Base-by-base conservation (phyloP, 2,797 vertebrate genomes). In the Leontocebus nigricollis region DNA sequence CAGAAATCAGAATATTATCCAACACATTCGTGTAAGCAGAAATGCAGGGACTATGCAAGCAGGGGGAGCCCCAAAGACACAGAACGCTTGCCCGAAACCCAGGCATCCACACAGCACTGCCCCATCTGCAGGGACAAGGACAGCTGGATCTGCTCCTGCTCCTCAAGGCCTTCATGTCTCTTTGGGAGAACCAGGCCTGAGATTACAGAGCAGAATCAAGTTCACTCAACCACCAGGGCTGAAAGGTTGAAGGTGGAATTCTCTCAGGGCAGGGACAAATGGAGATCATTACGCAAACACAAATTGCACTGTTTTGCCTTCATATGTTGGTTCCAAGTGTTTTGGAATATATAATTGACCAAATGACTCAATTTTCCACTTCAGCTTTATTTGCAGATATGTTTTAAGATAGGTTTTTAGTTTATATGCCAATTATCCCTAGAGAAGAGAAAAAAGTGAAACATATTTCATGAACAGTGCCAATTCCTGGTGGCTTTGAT, bases 361-460 rank as follows among this genome's bases (percentile, higher is more conserved):
- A 83, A 70, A 92, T 80, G 90, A 36, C 76, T 79, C 94, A 79
- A 84, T 88, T 97, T 95, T 90, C 96, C 94, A 91, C 82, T 88
- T 96, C 57, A 50, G 86, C 89, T 86, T 95, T 84, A 41, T 80
- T 83, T 80, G 90, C 27, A 95, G 95, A 41, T 91, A 33, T n/a
- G 79, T 67, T 87, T 90, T 50, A 93, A 95, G 95, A 84, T 41
- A 77, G 73, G 73, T 55, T 94, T 96, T 55, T 44, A 80, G 95
- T 87, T 95, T 96, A 75, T 82, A 22, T 15, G 24, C 77, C 26
- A 26, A 27, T 94, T 87, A 52, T 93, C 59, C 87, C 50, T 15
- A 61, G 67, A 90, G 70, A 59, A 83, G 70, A 77, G 57, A 17
- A 19, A 41, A 33, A 36, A 52, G 26, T 11, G 26, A 59, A 70